Base-by-base conservation (phyloP, 2,888 invertebrate species). In the Eupithecia exiguata region DNA sequence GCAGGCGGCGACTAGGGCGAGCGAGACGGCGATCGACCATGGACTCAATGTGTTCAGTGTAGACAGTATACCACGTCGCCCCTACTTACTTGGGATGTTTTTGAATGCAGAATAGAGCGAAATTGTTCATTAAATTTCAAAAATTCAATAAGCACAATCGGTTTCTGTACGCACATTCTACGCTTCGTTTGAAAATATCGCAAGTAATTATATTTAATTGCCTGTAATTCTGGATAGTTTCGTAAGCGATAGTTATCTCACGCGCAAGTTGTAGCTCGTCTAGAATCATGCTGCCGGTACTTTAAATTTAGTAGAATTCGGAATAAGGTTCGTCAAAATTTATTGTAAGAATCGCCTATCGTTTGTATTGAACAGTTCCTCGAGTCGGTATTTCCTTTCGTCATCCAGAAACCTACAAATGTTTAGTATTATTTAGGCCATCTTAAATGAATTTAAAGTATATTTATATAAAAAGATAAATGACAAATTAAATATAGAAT, bases 401-500 rank as follows among this genome's bases (percentile, higher is more conserved):
- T 72, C 79, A 80, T 81, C 76, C 79, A 78, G 80, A 81, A 77
- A 76, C 75, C 80, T 81, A 78, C 82, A 82, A 89, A 88, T 84
- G 80, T 80, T 87, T 91, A 91, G 90, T 91, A 90, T 91, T 91
- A 91, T 91, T 92, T 92, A 92, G 90, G 90, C 89, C 91, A 91
- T 90, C 88, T 86, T 86, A 91, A 87, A 91, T 91, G 89, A 92
- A 91, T 90, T 92, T 92, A 92, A 91, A 88, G 82, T 84, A 86
- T 92, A 92, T 93, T 91, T 93, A 92, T 91, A 87, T 87, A 80
- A 83, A 83, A 83, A 82, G 84, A 84, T 87, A 91, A 91, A 92
- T 91, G 90, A 93, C 92, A 94, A 93, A 93, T 92, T 92, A 90
- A 88, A 90, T 92, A 89, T 92, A 93, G 91, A 89, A 82, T 88